These are phyloP conservation scores for Listronotus bonariensis DNA, from an alignment of 1,140 invertebrate species.

Conservation along the genomic window DNA sequence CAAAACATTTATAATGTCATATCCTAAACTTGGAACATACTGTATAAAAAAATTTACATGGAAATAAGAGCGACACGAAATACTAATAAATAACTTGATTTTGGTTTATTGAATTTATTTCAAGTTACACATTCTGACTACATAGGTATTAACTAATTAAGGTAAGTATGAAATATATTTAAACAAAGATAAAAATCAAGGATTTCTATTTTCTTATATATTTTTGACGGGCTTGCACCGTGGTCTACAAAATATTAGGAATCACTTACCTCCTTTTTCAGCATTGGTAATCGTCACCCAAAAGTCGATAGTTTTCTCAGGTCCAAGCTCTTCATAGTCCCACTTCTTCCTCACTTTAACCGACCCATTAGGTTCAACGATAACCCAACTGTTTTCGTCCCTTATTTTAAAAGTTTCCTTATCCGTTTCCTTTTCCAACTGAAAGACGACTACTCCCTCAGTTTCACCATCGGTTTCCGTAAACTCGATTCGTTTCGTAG, in stretches of 20 bases:
- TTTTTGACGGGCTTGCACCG: no score
- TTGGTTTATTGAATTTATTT: no score
- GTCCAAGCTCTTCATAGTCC: constrained; percentile 95
- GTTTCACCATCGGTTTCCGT: constrained; percentile 87
- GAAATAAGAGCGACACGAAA: no score
- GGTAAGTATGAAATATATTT: no score
- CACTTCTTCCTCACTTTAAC: constrained; percentile 94
- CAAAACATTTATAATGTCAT: no score
- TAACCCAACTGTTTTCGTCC: constrained; percentile 93
- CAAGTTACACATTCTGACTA: no score
- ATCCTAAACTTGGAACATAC: no score
- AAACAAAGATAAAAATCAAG: no score
- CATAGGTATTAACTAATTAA: no score
- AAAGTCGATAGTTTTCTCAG: constrained; percentile 94
- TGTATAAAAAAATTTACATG: no score
- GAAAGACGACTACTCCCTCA: constrained; percentile 86
- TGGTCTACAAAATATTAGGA: constrained; percentile 1
- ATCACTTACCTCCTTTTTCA: constrained; percentile 77
- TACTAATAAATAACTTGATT: no score
- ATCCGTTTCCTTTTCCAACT: constrained; percentile 89
- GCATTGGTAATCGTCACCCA: constrained; percentile 93
- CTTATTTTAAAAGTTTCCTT: constrained; percentile 91
- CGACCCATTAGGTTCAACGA: constrained; percentile 86
- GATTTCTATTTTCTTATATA: no score
- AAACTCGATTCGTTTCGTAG: constrained; percentile 90